phyloP scores from a whole-genome alignment of 2,888 invertebrate genomes.

The Cosmia trapezina region DNA sequence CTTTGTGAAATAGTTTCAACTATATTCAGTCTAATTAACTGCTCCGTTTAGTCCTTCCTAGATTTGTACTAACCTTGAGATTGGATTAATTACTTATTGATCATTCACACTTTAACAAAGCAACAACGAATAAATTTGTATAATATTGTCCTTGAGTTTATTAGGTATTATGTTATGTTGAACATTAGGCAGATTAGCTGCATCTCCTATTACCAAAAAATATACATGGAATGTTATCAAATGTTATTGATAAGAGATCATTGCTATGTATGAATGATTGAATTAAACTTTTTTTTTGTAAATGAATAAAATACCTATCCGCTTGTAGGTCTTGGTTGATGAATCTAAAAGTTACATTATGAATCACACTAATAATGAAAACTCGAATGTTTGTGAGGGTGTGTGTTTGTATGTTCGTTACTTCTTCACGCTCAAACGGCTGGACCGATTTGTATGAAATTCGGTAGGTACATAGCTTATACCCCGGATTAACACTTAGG shows the following conservation, averaged over 20 bases:
- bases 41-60: conserved; percentile 2
- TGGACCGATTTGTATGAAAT: too few species aligned
- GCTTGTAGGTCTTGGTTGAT: too few species aligned
- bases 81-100: conserved; percentile 4
- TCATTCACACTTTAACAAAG: neutral
- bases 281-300: neutral
- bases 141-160: conserved; percentile 28
- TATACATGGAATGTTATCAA: conserved; percentile 33
- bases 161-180: conserved; percentile 3
- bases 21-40: neutral
- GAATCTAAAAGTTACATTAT: too few species aligned
- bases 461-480: too few species aligned
- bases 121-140: conserved; percentile 1
- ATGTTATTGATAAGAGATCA: conserved; percentile 31
- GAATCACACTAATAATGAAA: too few species aligned
- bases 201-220: conserved; percentile 35
- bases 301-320: too few species aligned
- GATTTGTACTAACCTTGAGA: conserved; percentile 4
- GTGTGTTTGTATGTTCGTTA: too few species aligned
- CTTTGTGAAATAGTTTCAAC: too few species aligned
- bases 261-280: neutral
- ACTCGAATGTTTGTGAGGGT: too few species aligned
- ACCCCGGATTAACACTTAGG: too few species aligned
- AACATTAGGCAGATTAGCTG: conserved; percentile 22
- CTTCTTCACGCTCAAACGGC: too few species aligned